phyloP scores from a whole-genome alignment of 2,888 invertebrate genomes.

The Dryadula phaetusa region DNA sequence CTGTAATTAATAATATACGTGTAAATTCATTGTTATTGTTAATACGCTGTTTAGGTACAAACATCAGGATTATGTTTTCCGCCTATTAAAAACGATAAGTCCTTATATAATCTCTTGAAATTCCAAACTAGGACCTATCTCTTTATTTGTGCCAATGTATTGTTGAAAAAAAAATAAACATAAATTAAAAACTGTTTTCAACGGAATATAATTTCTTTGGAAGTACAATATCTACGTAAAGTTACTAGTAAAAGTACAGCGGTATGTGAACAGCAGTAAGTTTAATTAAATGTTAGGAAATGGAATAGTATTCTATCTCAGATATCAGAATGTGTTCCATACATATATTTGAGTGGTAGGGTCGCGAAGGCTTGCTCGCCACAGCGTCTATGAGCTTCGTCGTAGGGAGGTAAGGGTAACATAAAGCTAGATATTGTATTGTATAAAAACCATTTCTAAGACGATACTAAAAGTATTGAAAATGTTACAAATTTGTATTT shows the following conservation, averaged over 20 bases:
- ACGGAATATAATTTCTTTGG: constrained; percentile 31
- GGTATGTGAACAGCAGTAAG: constrained; percentile 26
- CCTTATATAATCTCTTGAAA: constrained; percentile 9
- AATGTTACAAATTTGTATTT: constrained; percentile 84
- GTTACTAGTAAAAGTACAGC: constrained; percentile 15
- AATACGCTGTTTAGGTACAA: constrained; percentile 69
- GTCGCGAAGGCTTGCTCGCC: constrained; percentile 65
- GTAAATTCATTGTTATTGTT: constrained; percentile 64
- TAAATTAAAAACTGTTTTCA: constrained; percentile 7
- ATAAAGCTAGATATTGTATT: constrained; percentile 68
- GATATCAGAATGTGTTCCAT: constrained; percentile 73
- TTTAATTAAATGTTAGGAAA: constrained; percentile 26
- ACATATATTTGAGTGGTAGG: constrained; percentile 62
- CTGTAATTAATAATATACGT: constrained; percentile 55
- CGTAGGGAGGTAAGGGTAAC: constrained; percentile 79
- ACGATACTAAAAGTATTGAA: constrained; percentile 80
- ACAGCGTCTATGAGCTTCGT: constrained; percentile 79
- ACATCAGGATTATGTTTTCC: constrained; percentile 39
- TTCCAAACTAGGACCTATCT: constrained; percentile 32
- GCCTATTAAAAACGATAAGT: constrained; percentile 28
- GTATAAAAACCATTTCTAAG: constrained; percentile 76
- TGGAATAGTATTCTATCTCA: constrained; percentile 63
- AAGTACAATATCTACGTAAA: constrained; percentile 44
- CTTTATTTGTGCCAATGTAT: constrained; percentile 33
- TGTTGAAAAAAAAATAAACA: neutral